A percentile compares a stretch with the other conserved stretches of the same genome.
phyloP scores from a whole-genome alignment of 2,797 vertebrate genomes.

The Cottoperca gobio region DNA sequence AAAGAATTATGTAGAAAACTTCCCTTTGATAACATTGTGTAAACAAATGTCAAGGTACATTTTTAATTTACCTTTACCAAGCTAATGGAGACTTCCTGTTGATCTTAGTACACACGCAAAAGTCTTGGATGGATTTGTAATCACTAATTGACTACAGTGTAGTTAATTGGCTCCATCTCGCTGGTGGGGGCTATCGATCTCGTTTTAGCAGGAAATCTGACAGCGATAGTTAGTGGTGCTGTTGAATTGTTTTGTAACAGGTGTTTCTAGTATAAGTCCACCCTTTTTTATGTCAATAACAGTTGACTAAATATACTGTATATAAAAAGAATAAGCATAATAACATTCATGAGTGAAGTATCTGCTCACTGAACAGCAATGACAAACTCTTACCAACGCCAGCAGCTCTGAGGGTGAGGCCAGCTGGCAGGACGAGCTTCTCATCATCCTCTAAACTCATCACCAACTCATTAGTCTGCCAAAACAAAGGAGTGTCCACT shows the following conservation, averaged over 20 bases:
- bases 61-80: no score
- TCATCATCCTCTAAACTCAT: conserved; percentile 94
- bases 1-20: not conserved
- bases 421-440: conserved; percentile 86
- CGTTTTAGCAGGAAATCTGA: no score
- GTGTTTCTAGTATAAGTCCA: not conserved
- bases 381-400: conserved; percentile 87
- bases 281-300: no score
- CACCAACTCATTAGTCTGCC: conserved; percentile 93
- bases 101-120: not conserved
- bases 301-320: not conserved
- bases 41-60: no score
- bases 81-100: no score
- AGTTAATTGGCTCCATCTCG: no score
- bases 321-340: fast-evolving
- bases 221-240: not conserved
- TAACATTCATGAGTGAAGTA: not conserved
- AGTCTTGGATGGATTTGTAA: not conserved
- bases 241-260: not conserved
- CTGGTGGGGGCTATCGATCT: no score
- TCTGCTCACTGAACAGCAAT: not conserved
- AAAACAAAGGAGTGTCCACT: not conserved
- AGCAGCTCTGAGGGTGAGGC: conserved; percentile 84
- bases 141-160: not conserved
- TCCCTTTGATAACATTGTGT: not conserved